Evolutionary conservation across 2,888 invertebrate genomes (phyloP).

Genomic region (Philhelius pedissequus): DNA sequence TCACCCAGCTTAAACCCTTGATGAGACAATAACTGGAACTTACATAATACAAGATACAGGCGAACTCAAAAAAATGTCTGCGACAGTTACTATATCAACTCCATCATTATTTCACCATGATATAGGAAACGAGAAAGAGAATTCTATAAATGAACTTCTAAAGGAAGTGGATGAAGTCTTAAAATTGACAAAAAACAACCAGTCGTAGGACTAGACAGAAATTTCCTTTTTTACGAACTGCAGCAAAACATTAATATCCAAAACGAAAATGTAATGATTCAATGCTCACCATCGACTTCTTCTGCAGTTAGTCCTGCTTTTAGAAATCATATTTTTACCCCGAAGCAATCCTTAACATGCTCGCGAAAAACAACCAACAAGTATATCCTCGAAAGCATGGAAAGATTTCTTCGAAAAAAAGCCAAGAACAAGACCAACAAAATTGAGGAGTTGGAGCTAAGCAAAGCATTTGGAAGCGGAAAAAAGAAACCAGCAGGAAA

Average conservation of each 20-base stretch:
- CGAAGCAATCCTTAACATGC: not conserved
- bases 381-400: slow-evolving; percentile 4
- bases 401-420: not conserved
- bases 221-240: not conserved
- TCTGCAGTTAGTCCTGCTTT: slow-evolving; percentile 1
- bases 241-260: not conserved
- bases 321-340: slow-evolving; percentile 2
- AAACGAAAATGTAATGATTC: not conserved
- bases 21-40: not conserved
- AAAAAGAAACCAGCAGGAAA: no score
- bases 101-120: not conserved
- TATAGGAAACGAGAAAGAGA: not conserved
- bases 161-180: not conserved
- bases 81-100: not conserved
- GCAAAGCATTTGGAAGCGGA: not conserved
- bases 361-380: slow-evolving; percentile 5
- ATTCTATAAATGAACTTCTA: not conserved
- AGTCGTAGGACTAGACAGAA: not conserved
- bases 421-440: not conserved
- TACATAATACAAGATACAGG: not conserved
- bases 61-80: not conserved
- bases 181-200: no score
- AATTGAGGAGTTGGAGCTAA: not conserved
- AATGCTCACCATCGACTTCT: not conserved
- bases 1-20: not conserved